phyloP scores from a whole-genome alignment of 2,797 vertebrate species.

The Perdix hodgsoniae region DNA sequence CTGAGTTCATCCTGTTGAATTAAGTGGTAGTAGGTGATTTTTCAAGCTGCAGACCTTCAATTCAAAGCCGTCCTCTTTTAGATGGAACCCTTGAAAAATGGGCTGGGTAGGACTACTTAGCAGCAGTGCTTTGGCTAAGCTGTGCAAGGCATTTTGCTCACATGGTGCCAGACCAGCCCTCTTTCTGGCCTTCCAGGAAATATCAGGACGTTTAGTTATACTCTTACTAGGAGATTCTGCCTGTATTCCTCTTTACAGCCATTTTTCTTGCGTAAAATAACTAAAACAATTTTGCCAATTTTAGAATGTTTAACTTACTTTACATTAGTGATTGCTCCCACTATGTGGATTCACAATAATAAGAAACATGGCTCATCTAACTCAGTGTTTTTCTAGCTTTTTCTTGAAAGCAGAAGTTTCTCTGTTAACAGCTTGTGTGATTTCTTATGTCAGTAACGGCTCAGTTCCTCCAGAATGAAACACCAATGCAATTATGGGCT shows the following conservation, averaged over 20 bases:
- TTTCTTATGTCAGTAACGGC: neutral
- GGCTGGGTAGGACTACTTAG: neutral
- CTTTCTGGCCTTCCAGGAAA: neutral
- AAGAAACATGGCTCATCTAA: neutral
- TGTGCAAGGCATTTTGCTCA: rapidly evolving
- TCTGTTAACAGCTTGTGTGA: slow-evolving; percentile 11
- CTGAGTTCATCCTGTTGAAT: rapidly evolving
- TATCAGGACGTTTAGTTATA: rapidly evolving
- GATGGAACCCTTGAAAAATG: rapidly evolving
- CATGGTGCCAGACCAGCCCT: neutral
- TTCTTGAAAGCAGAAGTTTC: neutral
- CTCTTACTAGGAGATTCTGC: neutral
- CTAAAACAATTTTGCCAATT: neutral
- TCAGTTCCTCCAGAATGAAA: neutral
- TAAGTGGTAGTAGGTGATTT: neutral
- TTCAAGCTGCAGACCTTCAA: neutral
- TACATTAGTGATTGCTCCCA: neutral
- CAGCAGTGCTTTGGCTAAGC: neutral
- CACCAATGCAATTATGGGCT: slow-evolving; percentile 32
- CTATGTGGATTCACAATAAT: neutral
- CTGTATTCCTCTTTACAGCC: neutral
- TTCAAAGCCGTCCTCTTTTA: neutral
- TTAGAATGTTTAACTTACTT: neutral
- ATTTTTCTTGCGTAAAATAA: neutral
- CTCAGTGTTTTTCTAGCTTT: neutral